These are phyloP conservation scores for Papilio elwesi DNA, from an alignment of 2,888 invertebrate species.

Conservation along the genomic window DNA sequence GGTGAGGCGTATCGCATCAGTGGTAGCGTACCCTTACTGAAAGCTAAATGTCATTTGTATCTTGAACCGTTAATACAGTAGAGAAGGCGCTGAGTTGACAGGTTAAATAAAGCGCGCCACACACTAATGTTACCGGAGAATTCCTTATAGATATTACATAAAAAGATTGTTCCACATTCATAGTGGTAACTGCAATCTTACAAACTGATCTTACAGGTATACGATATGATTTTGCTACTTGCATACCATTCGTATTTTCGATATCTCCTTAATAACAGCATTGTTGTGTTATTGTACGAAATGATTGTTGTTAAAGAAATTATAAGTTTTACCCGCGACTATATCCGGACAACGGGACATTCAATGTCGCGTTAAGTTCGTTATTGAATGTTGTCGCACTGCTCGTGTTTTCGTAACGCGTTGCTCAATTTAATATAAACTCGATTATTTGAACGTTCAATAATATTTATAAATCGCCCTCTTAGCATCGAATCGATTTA, in stretches of 20 bases:
- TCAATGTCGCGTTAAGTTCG: conserved; percentile 2
- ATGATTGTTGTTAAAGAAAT: too few relatives aligned
- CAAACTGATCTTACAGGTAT: too few relatives aligned
- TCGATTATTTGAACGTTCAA: conserved; percentile 10
- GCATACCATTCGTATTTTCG: too few relatives aligned
- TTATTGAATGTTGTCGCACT: conserved; percentile 19
- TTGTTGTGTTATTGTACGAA: too few relatives aligned
- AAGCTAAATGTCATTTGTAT: background rate
- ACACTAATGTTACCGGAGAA: background rate
- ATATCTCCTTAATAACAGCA: too few relatives aligned
- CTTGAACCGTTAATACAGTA: background rate
- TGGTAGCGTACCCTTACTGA: background rate
- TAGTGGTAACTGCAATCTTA: too few relatives aligned
- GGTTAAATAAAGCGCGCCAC: background rate
- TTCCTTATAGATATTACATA: background rate
- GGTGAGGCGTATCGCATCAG: background rate
- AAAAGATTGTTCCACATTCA: background rate
- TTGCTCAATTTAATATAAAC: conserved; percentile 15
- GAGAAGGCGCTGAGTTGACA: background rate
- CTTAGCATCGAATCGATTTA: conserved; percentile 5
- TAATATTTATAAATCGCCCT: conserved; percentile 7
- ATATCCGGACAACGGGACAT: conserved; percentile 11
- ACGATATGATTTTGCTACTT: too few relatives aligned
- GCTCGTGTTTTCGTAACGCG: conserved; percentile 12
- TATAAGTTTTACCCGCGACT: too few relatives aligned